phyloP scores from a whole-genome alignment of 2,888 invertebrate species.

The Ecliptopera silaceata region DNA sequence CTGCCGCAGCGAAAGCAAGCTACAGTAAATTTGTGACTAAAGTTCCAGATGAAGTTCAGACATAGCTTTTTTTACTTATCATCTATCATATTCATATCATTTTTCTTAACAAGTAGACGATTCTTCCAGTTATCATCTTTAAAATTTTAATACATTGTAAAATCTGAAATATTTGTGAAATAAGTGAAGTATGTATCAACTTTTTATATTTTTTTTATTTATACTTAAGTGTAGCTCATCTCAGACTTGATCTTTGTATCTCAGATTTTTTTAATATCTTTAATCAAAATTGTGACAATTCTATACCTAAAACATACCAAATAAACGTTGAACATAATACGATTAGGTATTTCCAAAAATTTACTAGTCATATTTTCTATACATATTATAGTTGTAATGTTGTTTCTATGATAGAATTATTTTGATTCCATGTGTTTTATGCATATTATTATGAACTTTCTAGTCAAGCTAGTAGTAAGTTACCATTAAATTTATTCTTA shows the following conservation, averaged over 20 bases:
- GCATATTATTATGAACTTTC: background rate
- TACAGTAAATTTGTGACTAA: background rate
- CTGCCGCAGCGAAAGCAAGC: slow-evolving; percentile 7
- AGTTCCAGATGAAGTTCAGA: background rate
- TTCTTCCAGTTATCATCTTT: too few relatives aligned
- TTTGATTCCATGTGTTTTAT: background rate
- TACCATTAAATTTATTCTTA: background rate
- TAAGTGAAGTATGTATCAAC: too few relatives aligned
- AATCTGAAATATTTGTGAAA: too few relatives aligned
- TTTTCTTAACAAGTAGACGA: too few relatives aligned
- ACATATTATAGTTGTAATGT: background rate
- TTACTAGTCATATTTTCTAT: background rate
- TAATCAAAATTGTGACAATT: background rate
- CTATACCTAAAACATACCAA: background rate
- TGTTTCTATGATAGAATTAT: background rate
- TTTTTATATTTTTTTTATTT: background rate
- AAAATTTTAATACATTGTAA: too few relatives aligned
- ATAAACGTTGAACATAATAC: background rate
- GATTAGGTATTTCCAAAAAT: background rate
- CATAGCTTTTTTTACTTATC: too few relatives aligned
- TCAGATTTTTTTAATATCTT: background rate
- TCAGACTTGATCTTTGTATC: background rate
- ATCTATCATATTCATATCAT: too few relatives aligned
- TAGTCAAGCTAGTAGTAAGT: slow-evolving; percentile 1
- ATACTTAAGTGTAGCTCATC: too few relatives aligned